These are phyloP conservation scores for Vulpes vulpes DNA, from an alignment of 2,113 vertebrate species.

Conservation along the genomic window DNA sequence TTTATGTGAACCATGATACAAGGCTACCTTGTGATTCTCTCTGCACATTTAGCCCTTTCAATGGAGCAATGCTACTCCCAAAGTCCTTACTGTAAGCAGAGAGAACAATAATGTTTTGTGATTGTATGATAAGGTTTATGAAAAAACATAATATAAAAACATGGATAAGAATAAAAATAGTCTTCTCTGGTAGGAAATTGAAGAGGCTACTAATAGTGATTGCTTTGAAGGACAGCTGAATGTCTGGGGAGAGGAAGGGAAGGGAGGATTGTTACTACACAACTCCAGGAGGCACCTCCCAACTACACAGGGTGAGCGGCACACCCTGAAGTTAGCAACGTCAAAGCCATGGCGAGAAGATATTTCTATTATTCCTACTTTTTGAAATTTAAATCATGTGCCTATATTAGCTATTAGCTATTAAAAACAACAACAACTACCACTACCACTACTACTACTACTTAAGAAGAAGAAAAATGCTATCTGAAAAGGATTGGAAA, in stretches of 20 bases:
- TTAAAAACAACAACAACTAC: not conserved
- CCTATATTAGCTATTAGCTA: not conserved
- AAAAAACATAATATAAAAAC: not conserved
- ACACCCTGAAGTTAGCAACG: not conserved
- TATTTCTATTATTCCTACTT: not conserved
- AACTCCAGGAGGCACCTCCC: not conserved
- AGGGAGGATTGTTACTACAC: accelerated
- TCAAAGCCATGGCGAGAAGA: not conserved
- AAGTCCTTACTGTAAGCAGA: not conserved
- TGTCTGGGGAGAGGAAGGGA: not conserved
- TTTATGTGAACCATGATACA: not conserved
- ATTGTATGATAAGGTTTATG: not conserved
- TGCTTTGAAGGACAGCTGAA: not conserved
- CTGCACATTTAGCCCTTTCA: not conserved
- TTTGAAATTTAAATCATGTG: not conserved
- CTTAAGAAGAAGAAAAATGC: constrained; percentile 43
- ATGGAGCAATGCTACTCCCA: not conserved
- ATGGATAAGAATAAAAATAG: not conserved
- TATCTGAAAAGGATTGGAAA: constrained; percentile 24
- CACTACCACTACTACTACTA: not conserved
- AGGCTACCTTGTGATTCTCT: not conserved
- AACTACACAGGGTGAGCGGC: not conserved
- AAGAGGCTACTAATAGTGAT: not conserved
- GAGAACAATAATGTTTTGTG: not conserved
- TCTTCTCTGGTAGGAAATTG: not conserved